Conservation (phyloP, 2,113 vertebrate species). For the Dendrocopos noguchii region DNA sequence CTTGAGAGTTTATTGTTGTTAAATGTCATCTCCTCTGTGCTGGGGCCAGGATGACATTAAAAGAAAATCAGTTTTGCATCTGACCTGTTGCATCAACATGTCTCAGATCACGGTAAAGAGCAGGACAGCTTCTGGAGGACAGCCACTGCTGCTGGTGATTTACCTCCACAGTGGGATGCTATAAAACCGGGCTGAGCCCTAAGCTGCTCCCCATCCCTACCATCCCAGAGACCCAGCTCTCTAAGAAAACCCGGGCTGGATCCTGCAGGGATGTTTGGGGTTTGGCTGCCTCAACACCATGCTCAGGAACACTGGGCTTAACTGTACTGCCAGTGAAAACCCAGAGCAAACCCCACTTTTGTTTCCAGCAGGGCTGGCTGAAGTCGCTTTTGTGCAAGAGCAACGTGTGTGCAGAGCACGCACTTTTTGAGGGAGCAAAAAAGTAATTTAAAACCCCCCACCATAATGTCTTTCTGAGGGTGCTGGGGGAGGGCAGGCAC, state of each 20-base stretch:
- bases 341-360: background rate
- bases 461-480: conserved; percentile 1
- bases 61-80: background rate
- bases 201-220: background rate
- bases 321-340: background rate
- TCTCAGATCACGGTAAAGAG: background rate
- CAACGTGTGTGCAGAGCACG: background rate
- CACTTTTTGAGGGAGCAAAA: background rate
- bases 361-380: fast-evolving
- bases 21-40: background rate
- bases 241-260: background rate
- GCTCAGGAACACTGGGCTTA: background rate
- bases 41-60: background rate
- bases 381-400: background rate
- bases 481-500: background rate
- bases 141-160: background rate
- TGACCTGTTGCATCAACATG: background rate
- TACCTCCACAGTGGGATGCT: background rate
- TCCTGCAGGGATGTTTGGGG: background rate
- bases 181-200: background rate
- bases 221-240: fast-evolving
- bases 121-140: background rate
- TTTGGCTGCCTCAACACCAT: background rate
- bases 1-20: background rate
- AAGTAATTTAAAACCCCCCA: background rate